Evolutionary conservation across 2,888 invertebrate genomes (phyloP).

Genomic region (Mythimna ferrago): DNA sequence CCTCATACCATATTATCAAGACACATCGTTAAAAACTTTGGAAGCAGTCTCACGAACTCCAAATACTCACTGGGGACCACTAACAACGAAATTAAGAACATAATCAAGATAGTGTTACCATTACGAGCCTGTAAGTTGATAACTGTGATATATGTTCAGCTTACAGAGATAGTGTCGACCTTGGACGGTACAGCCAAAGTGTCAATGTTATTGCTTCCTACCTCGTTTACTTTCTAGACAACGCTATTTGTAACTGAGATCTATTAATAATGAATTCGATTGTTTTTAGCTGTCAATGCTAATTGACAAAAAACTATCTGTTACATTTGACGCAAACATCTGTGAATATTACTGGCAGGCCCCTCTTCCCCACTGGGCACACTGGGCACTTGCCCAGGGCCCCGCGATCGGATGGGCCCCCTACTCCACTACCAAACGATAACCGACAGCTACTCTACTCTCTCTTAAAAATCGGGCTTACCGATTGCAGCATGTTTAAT

Average conservation of each 20-base stretch:
- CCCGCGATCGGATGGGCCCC: too few relatives aligned
- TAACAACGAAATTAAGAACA: conserved; percentile 45
- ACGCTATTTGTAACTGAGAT: conserved; percentile 7
- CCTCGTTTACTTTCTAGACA: conserved; percentile 66
- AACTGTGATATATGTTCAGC: conserved; percentile 51
- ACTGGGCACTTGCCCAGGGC: too few relatives aligned
- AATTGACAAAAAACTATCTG: neutral
- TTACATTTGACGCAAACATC: neutral
- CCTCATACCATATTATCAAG: neutral
- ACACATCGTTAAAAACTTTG: neutral
- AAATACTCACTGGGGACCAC: conserved; percentile 30
- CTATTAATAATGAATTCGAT: neutral
- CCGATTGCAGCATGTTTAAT: too few relatives aligned
- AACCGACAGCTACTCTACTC: too few relatives aligned
- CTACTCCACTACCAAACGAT: too few relatives aligned
- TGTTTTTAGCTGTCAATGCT: conserved; percentile 18
- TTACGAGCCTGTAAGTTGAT: conserved; percentile 38
- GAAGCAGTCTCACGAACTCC: conserved; percentile 9
- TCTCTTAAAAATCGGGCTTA: too few relatives aligned
- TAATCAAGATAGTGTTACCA: conserved; percentile 42
- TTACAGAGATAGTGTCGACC: conserved; percentile 61
- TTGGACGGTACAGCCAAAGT: conserved; percentile 56
- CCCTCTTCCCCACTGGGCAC: too few relatives aligned
- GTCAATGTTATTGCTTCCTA: conserved; percentile 68
- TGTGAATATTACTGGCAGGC: neutral